Conservation (phyloP, 2,888 invertebrate genomes). For the Clitarchus hookeri region DNA sequence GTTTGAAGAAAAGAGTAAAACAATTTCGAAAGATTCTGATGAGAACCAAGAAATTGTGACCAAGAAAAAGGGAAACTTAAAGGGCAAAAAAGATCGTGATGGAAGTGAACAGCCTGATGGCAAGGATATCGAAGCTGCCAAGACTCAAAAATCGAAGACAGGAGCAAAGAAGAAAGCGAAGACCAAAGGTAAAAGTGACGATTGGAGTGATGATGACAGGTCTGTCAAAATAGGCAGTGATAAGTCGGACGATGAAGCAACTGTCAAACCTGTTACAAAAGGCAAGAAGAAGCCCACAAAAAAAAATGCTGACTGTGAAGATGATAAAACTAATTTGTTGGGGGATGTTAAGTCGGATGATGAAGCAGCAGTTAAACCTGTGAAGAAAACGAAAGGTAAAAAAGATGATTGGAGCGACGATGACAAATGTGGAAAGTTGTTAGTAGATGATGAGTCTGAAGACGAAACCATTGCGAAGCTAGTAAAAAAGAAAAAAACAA, state of each 20-base stretch:
- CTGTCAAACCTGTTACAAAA: slow-evolving; percentile 32
- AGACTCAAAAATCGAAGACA: slow-evolving; percentile 28
- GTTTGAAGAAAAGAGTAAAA: slow-evolving; percentile 32
- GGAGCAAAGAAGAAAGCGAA: slow-evolving; percentile 33
- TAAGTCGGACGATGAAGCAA: neutral
- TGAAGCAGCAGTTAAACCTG: slow-evolving; percentile 45
- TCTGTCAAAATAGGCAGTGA: slow-evolving; percentile 29
- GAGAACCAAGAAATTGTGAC: slow-evolving; percentile 46
- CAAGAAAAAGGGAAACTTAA: slow-evolving; percentile 53
- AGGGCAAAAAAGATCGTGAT: slow-evolving; percentile 44
- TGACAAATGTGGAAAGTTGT: neutral
- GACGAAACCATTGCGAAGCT: slow-evolving; percentile 22
- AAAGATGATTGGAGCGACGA: slow-evolving; percentile 38
- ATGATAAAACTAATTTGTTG: slow-evolving; percentile 37
- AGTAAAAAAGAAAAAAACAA: slow-evolving; percentile 37
- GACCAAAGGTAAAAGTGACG: slow-evolving; percentile 38
- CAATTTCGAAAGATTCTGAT: slow-evolving; percentile 42
- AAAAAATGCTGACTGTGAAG: slow-evolving; percentile 38
- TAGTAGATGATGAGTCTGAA: neutral
- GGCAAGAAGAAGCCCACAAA: slow-evolving; percentile 35
- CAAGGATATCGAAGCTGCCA: slow-evolving; percentile 40
- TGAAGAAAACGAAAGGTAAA: slow-evolving; percentile 48
- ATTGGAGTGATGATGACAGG: slow-evolving; percentile 39
- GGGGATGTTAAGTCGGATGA: slow-evolving; percentile 37
- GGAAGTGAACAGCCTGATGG: slow-evolving; percentile 40